Evolutionary conservation across 1,140 invertebrate genomes (phyloP).

Genomic region (Caenorhabditis tropicalis): DNA sequence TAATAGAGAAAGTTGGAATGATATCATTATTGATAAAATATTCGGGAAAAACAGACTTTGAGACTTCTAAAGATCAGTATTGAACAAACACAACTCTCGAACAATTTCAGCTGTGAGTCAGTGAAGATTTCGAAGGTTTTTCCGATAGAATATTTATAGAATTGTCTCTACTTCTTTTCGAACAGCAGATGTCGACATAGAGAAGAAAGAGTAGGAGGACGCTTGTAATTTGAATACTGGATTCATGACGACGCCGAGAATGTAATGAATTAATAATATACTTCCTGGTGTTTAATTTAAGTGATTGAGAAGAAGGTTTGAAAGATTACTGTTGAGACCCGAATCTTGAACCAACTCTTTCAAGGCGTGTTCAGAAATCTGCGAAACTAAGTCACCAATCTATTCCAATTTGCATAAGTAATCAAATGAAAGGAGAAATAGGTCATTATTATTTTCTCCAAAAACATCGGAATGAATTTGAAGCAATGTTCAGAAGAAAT

Average conservation of each 20-base stretch:
- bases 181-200: slow-evolving; percentile 1
- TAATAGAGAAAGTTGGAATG: neutral
- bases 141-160: neutral
- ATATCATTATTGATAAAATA: slow-evolving; percentile 16
- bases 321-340: too few species aligned
- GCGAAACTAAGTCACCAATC: neutral
- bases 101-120: too few species aligned
- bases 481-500: neutral
- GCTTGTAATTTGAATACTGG: slow-evolving; percentile 34
- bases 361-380: too few species aligned
- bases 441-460: too few species aligned
- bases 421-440: too few species aligned
- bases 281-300: too few species aligned
- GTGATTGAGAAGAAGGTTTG: too few species aligned
- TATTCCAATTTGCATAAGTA: too few species aligned
- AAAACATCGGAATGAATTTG: too few species aligned
- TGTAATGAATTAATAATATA: neutral
- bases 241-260: neutral
- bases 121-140: neutral
- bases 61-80: neutral
- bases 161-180: neutral
- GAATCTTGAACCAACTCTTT: too few species aligned
- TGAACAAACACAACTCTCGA: too few species aligned
- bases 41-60: neutral
- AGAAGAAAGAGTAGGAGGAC: neutral